Evolutionary conservation across 2,113 vertebrate genomes (phyloP), one percentile per base, ranked within the genome.

Genomic region (Pachypanchax playfairii): DNA sequence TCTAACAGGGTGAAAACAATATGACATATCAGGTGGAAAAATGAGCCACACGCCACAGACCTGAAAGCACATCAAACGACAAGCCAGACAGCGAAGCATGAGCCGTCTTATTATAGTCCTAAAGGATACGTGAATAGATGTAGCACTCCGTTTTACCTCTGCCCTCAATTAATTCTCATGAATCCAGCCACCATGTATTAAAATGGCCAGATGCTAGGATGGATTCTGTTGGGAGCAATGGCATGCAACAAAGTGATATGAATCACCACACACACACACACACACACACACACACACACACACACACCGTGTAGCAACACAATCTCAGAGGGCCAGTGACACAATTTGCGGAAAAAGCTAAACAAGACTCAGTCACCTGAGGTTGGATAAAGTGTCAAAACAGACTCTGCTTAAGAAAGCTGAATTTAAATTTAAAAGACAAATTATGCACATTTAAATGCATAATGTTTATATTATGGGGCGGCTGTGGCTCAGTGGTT

Each of bases 201-300:
- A 85, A 83, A 68, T 62, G 77, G 77, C 88, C 88, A 89, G 88
- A 88, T 89, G 88, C 77, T 89, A 57, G 88, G 88, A 89, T 83
- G 70, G 77, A 89, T 88, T 88, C 86, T 80, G 84, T 85, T 87
- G 88, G 86, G 86, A 87, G 81, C 76, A 73, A 78, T 88, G 86
- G 73, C 88, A 85, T 79, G 79, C 78, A 66, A 83, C 84, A 87
- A 88, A 89, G 83, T 88, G 83, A 89, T 88, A 88, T 84, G 80
- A 89, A 89, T 89, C 59, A 55, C 65, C 33, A 18, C 12, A 13
- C 13, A 12, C 36, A 13, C 25, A 22, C 26, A n/a, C 46, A 46
- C 38, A 20, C 63, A 46, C 50, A 20, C 54, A 54, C 33, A 35
- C 33, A 35, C 38, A 17, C 17, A 21, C 21, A 12, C 43, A 43